Evolutionary conservation across 2,113 vertebrate genomes (phyloP), one percentile per base, ranked within the genome.

Genomic region (Callipepla squamata): DNA sequence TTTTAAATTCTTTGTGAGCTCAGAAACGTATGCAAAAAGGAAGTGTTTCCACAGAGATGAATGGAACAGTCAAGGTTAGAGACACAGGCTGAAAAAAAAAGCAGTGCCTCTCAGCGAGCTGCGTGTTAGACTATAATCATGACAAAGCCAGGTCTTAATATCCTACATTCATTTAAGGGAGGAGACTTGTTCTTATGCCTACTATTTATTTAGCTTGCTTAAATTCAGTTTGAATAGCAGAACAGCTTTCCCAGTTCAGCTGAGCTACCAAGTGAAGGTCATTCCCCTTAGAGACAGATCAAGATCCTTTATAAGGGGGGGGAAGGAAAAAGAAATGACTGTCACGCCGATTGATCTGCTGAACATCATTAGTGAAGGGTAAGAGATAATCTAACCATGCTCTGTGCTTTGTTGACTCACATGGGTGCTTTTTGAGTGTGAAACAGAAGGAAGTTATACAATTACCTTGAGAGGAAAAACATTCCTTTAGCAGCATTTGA

Each of bases 141-240:
- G 79, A 53, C 84, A 94, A 92, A 95, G 87, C 73, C 74, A 89
- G 44, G 67, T 84, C 65, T 75, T 92, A 89, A 92, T 93, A 90
- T 72, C 77, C 75, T 87, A 80, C 61, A 80, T 95, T 95, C 81
- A 59, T 91, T 95, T 91, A 90, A 92, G 51, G 13, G 65, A 81
- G 55, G 53, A 76, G 94, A 88, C 79, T 89, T 94, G 77, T 93
- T 90, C 69, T 82, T 91, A 93, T 90, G 38, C 79, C 73, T 63
- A 6, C 51, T 87, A 62, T 92, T 94, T 94, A 85, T 93, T 96
- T 93, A 87, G 63, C 51, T 76, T 73, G 87, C 53, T 75, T 92
- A 83, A 91, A 91, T 92, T 96, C 89, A 62, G 75, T 93, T 79
- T 93, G 94, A 95, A 97, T 87, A 96, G 84, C 85, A 87, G 75